Evolutionary conservation across 2,888 invertebrate genomes (phyloP), one percentile per base, ranked within the genome.

Genomic region (Lottia scabra): DNA sequence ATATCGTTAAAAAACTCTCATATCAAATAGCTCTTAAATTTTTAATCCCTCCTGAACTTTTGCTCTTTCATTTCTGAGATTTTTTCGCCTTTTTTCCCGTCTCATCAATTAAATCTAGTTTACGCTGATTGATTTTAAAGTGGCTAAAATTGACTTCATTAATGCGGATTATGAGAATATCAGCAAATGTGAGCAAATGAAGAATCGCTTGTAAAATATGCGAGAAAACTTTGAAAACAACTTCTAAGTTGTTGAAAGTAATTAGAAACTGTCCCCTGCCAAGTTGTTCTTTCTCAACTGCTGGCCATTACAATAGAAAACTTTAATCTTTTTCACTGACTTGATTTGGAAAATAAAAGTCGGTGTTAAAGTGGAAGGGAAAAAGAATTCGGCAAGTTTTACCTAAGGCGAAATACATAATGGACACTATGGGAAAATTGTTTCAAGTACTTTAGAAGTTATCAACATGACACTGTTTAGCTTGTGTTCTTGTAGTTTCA

Each of bases 391-490:
- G 56, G 19, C 19, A 56, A 23, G 23, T 56, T 56, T 56, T 56
- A 56, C 56, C 56, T 56, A 56, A 56, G 56, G 56, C 56, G 19
- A 56, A 23, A 56, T 56, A 56, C 19, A 56, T 56, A 56, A 56
- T 56, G 56, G 56, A 56, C 56, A 56, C 56, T 56, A 56, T 56
- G 56, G 56, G 56, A 56, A 56, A 56, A 56, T 56, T 56, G 56
- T 19, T 19, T 23, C 19, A 56, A 19, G 56, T 56, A 56, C 56
- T 56, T 56, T 23, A 56, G 38, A 38, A 38, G 38, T 38, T 38
- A 38, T 38, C 38, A 38, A 38, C 38, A 38, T 38, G 38, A 38
- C 38, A 38, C 38, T 38, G 10, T 38, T 10, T 38, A 10, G 38
- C 38, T 38, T 38, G 38, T 38, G 38, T 38, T 38, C 10, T 38